These are phyloP conservation scores for Papilio aristodemus DNA, from an alignment of 1,140 invertebrate genomes.

Conservation along the genomic window DNA sequence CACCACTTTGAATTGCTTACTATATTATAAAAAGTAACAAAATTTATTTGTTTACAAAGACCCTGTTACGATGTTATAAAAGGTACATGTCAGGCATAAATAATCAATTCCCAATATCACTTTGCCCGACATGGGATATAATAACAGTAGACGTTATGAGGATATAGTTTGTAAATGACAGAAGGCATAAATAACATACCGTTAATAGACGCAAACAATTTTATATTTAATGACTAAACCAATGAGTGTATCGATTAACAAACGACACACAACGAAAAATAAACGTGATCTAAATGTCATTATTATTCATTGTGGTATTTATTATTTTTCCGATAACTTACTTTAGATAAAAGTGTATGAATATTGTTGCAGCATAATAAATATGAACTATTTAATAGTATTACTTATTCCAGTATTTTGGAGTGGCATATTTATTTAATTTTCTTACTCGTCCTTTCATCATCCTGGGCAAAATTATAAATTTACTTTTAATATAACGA, in stretches of 20 bases:
- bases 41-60: too few relatives aligned
- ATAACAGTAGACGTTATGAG: neutral
- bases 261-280: conserved; percentile 1
- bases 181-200: conserved; percentile 1
- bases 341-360: neutral
- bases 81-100: too few relatives aligned
- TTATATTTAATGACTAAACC: neutral
- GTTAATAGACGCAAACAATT: neutral
- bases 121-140: neutral
- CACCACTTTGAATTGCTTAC: too few relatives aligned
- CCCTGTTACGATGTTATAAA: too few relatives aligned
- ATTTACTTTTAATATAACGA: too few relatives aligned
- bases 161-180: neutral
- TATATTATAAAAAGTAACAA: too few relatives aligned
- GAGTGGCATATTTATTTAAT: too few relatives aligned
- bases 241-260: neutral
- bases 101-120: neutral
- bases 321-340: neutral
- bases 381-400: neutral
- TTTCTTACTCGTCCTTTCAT: too few relatives aligned
- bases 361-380: neutral
- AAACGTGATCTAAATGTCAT: conserved; percentile 10
- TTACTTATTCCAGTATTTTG: neutral
- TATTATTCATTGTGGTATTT: conserved; percentile 3
- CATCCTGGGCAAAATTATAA: too few relatives aligned